Base-by-base conservation (phyloP, 2,888 invertebrate genomes). In the Dromius quadrimaculatus region DNA sequence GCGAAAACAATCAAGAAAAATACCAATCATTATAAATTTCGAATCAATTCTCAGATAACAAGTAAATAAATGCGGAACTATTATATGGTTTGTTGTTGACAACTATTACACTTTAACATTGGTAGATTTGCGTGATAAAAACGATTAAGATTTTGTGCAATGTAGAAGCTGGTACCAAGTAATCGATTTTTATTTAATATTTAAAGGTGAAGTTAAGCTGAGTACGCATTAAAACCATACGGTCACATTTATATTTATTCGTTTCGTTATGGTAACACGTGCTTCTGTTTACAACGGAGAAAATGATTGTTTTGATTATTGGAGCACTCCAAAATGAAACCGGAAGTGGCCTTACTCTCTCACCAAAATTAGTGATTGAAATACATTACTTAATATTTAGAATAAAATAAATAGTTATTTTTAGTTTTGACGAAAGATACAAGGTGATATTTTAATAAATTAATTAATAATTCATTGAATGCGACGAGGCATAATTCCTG, bases 141-240 rank as follows among this genome's bases (percentile, higher is more conserved):
- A 22, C 28, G 41, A 59, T 68, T 66, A 9, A 28, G 13, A 43
- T 13, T 41, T 32, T 43, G 68, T 68, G 41, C 68, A 45, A 68
- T 45, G 68, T 32, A 23, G 43, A 15, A 59, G 19, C 68, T 59
- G 68, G 68, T 59, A 68, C 68, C 43, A 59, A 20, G 20, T 41
- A 19, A 59, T 57, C 59, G 68, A 68, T 68, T 68, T 41, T 59
- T 68, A 59, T 59, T 66, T 66, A 19, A 66, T 54, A 57, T 59
- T 22, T n/a, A 6, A 41, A 22, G 9, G 66, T 38, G 38, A 54
- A 41, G 23, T 38, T 66, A 66, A 15, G n/a, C n/a, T n/a, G n/a
- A n/a, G n/a, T n/a, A n/a, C n/a, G n/a, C n/a, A n/a, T n/a, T n/a
- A n/a, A 20, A 28, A 47, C 9, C 57, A 57, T 57, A 43, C 41